Evolutionary conservation across 2,113 vertebrate species (phyloP).

Genomic region (Acrocephalus arundinaceus): DNA sequence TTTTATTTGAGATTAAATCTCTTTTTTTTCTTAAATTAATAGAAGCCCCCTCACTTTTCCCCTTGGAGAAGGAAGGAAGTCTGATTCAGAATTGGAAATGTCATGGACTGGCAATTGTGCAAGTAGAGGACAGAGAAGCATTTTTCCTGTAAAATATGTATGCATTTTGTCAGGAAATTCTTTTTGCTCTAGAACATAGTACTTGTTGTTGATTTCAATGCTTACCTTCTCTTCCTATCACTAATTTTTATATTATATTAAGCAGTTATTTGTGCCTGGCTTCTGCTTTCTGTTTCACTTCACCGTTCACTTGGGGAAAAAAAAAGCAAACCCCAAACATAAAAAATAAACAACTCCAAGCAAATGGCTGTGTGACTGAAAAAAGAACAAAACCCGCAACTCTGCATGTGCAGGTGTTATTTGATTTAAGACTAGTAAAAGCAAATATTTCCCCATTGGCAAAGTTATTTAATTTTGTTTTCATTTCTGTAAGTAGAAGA

Average conservation of each 20-base stretch:
- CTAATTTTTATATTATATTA: constrained; percentile 50
- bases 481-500: constrained; percentile 16
- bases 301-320: neutral
- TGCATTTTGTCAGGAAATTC: neutral
- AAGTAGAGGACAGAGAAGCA: neutral
- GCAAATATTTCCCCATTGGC: neutral
- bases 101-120: neutral
- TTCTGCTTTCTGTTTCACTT: constrained; percentile 57
- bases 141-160: neutral
- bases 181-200: neutral
- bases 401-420: neutral
- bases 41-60: neutral
- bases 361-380: neutral
- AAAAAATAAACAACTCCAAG: neutral
- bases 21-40: neutral
- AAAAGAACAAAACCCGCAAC: neutral
- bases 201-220: neutral
- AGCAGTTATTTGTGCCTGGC: constrained; percentile 24
- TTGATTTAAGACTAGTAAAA: constrained; percentile 56
- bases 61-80: neutral
- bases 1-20: neutral
- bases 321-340: neutral
- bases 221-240: constrained; percentile 5
- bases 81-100: neutral
- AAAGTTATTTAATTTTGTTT: constrained; percentile 57